A percentile compares a stretch with the other conserved stretches of the same genome.
phyloP scores from a whole-genome alignment of 2,113 vertebrate species.

The Aviceda subcristata region DNA sequence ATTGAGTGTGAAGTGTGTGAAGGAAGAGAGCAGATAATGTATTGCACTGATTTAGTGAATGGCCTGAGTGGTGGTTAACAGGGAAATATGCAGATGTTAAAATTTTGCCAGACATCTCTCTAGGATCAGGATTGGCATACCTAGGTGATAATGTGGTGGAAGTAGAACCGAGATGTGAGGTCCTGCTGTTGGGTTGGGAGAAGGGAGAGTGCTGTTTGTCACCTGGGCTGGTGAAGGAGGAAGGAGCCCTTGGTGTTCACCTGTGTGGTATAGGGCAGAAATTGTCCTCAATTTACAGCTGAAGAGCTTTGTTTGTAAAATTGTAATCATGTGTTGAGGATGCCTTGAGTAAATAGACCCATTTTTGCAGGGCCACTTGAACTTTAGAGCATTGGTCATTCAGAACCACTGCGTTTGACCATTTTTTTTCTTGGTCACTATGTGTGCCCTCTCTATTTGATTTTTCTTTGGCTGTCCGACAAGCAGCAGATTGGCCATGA shows the following conservation, averaged over 20 bases:
- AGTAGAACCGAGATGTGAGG: not conserved
- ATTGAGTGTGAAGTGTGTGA: not conserved
- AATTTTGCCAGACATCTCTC: not conserved
- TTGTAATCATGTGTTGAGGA: not conserved
- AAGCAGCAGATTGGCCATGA: not conserved
- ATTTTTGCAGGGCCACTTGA: not conserved
- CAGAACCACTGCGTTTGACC: not conserved
- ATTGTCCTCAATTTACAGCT: not conserved
- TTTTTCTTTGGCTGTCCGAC: not conserved
- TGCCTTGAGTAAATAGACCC: not conserved
- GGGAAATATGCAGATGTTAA: not conserved
- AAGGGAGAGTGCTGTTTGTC: not conserved
- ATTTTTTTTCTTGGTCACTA: not conserved
- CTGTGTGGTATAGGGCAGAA: rapidly evolving
- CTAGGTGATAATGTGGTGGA: not conserved
- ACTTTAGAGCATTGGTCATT: not conserved
- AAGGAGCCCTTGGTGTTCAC: not conserved
- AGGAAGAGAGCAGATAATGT: not conserved
- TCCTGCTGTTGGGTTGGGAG: rapidly evolving
- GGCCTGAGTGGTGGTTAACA: not conserved
- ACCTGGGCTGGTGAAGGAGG: not conserved
- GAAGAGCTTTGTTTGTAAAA: not conserved
- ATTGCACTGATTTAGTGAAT: not conserved
- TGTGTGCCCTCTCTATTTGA: rapidly evolving
- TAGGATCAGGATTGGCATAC: not conserved